These are phyloP conservation scores for Chiridota heheva DNA, from an alignment of 35 echinoderm and acorn worm species.

Conservation along the genomic window DNA sequence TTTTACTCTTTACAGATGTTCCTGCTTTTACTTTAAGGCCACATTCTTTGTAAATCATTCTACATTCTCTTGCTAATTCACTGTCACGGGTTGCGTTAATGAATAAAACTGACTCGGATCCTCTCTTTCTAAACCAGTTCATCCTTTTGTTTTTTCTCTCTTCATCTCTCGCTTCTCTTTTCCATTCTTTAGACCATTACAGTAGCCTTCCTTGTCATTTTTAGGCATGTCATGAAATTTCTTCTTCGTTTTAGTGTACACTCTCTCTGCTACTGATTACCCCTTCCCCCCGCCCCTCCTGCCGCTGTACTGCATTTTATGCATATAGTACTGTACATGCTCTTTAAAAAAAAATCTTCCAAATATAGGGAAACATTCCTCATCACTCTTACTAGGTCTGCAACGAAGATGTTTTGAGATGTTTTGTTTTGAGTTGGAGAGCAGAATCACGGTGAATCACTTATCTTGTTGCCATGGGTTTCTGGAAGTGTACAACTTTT, in stretches of 20 bases:
- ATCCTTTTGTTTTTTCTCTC: neutral
- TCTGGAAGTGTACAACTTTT: conserved; percentile 25
- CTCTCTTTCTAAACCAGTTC: neutral
- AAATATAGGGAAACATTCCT: conserved; percentile 15
- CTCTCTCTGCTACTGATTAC: conserved; percentile 16
- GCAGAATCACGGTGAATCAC: conserved; percentile 4
- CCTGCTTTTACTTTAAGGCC: too few relatives aligned
- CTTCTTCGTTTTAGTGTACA: conserved; percentile 11
- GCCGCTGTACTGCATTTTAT: conserved; percentile 30
- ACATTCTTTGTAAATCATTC: too few relatives aligned
- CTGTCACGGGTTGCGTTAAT: conserved; percentile 21
- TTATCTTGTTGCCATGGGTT: conserved; percentile 26
- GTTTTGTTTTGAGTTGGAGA: conserved; percentile 8
- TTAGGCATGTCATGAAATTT: conserved; percentile 11
- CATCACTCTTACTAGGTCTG: neutral
- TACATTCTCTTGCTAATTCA: too few relatives aligned
- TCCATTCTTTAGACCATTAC: neutral
- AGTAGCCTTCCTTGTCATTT: conserved; percentile 3
- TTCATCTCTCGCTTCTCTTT: conserved; percentile 11
- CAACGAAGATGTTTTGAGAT: neutral
- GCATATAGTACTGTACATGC: conserved; percentile 12
- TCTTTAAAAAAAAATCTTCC: neutral
- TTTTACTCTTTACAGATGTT: too few relatives aligned
- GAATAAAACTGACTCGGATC: neutral
- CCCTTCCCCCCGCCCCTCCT: too few relatives aligned